A percentile compares a stretch with the other conserved stretches of the same genome.
phyloP scores from a whole-genome alignment of 2,797 vertebrate genomes.

The Crax fasciolata region DNA sequence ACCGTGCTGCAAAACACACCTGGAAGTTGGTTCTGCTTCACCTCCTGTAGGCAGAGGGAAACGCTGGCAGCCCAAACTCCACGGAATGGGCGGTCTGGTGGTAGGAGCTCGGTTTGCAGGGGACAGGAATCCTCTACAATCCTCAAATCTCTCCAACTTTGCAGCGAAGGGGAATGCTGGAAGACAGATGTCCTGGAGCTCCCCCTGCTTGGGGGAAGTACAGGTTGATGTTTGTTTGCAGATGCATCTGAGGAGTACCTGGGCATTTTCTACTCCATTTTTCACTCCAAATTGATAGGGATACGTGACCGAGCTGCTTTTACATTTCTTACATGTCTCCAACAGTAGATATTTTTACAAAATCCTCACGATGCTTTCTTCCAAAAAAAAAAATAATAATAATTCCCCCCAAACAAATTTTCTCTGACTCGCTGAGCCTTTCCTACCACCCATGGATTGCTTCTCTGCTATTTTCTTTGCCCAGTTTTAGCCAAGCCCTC shows the following conservation, averaged over 20 bases:
- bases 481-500: not conserved
- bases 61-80: not conserved
- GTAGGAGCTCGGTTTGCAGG: not conserved
- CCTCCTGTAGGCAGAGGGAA: not conserved
- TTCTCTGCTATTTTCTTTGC: not conserved
- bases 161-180: not conserved
- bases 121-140: not conserved
- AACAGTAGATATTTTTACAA: not conserved
- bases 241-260: not conserved
- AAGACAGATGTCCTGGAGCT: not conserved
- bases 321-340: not conserved
- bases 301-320: not conserved
- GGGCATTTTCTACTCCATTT: not conserved
- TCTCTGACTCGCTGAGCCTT: accelerated
- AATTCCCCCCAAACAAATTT: not conserved
- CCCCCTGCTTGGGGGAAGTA: not conserved
- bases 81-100: too few relatives aligned
- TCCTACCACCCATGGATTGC: not conserved
- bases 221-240: not conserved
- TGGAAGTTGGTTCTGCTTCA: not conserved
- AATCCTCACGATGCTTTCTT: not conserved
- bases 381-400: not conserved
- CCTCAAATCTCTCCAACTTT: not conserved
- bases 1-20: not conserved
- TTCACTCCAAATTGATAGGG: not conserved